Evolutionary conservation across 64 coral and sea anemone genomes (phyloP).

Genomic region (Montipora foliosa): DNA sequence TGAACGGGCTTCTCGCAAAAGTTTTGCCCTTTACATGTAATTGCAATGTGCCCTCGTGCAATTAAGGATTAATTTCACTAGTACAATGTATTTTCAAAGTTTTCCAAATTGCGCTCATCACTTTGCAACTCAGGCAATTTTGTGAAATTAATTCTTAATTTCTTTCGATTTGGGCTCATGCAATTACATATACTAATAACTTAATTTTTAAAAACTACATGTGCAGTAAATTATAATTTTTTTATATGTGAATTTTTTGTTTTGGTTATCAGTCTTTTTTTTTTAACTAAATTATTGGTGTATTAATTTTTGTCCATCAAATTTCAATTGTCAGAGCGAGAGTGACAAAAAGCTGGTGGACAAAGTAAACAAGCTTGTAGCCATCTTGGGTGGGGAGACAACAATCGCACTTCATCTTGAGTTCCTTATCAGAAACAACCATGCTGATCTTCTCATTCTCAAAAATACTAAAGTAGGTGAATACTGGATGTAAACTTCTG

Average conservation of each 20-base stretch:
- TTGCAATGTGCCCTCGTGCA: no score
- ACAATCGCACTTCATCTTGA: conserved; percentile 94
- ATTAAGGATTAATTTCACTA: no score
- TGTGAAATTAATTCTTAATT: no score
- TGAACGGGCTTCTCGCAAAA: no score
- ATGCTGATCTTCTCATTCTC: conserved; percentile 96
- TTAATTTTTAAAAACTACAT: no score
- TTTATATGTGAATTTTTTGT: background rate
- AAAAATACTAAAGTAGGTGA: conserved; percentile 93
- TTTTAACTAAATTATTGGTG: background rate
- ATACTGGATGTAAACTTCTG: background rate
- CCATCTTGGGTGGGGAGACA: conserved; percentile 93
- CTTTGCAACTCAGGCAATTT: no score
- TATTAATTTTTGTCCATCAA: background rate
- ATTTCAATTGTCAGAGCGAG: conserved; percentile 71
- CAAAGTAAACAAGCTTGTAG: conserved; percentile 87
- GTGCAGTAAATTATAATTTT: background rate
- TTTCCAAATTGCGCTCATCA: no score
- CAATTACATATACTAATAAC: no score
- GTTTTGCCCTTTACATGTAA: no score
- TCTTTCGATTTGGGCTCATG: no score
- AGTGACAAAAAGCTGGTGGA: conserved; percentile 86
- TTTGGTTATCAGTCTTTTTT: background rate
- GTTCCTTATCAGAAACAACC: conserved; percentile 98
- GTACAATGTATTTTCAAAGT: no score